Evolutionary conservation across 2,797 vertebrate genomes (phyloP).

Genomic region (Lemur catta): DNA sequence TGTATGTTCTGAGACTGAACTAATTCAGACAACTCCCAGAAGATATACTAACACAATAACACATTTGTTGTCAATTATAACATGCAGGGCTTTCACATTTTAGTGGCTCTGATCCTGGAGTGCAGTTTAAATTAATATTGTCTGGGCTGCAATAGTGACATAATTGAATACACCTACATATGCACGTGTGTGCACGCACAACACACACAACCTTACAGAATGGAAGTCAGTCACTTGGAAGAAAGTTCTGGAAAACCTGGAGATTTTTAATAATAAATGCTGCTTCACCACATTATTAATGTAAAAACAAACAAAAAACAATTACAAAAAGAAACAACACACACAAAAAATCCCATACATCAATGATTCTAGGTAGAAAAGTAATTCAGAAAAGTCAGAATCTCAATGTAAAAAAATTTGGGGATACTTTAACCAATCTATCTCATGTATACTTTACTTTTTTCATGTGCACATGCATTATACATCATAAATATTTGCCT

Average conservation of each 20-base stretch:
- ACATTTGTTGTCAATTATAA: conserved; percentile 11
- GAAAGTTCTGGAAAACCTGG: background rate
- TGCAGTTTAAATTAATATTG: background rate
- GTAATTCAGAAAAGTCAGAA: conserved; percentile 7
- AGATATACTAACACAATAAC: background rate
- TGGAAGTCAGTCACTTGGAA: background rate
- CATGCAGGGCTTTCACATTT: background rate
- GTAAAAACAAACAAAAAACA: background rate
- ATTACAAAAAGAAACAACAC: background rate
- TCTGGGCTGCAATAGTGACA: background rate
- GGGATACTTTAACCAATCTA: background rate
- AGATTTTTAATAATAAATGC: background rate
- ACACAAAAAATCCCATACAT: background rate
- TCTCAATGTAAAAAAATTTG: background rate
- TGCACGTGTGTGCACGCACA: background rate
- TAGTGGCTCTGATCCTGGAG: background rate
- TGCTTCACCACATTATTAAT: background rate
- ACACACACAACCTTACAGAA: background rate
- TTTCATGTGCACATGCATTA: background rate
- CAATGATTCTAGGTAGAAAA: background rate
- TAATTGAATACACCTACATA: background rate
- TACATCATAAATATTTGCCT: background rate
- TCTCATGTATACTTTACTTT: background rate
- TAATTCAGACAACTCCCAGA: background rate
- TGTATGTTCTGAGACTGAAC: background rate